These are phyloP conservation scores for Aptenodytes patagonicus DNA, from an alignment of 2,113 vertebrate species.

Conservation along the genomic window DNA sequence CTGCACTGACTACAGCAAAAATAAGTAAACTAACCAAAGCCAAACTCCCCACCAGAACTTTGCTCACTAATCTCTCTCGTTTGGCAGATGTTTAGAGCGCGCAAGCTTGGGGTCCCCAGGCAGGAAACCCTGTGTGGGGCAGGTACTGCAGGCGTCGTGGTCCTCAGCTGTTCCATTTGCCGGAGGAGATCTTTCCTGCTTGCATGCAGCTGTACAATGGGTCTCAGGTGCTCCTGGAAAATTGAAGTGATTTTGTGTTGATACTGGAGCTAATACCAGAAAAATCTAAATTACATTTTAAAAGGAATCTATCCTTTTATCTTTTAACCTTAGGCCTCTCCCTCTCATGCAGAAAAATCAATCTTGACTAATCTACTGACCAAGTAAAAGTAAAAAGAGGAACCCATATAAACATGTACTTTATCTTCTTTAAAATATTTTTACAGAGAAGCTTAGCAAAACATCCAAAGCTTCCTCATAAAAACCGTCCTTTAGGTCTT, in stretches of 20 bases:
- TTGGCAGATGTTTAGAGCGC: neutral
- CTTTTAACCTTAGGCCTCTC: constrained; percentile 76
- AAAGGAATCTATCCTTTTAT: constrained; percentile 73
- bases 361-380: constrained; percentile 73
- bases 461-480: neutral
- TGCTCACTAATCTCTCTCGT: fast-evolving
- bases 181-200: neutral
- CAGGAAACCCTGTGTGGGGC: neutral
- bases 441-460: neutral
- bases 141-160: fast-evolving
- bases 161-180: neutral
- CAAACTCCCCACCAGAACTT: neutral
- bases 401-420: constrained; percentile 37
- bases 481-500: neutral
- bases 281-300: constrained; percentile 73
- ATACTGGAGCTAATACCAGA: constrained; percentile 57
- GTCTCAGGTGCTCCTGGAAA: constrained; percentile 59
- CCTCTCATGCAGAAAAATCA: constrained; percentile 76
- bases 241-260: constrained; percentile 58
- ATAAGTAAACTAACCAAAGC: neutral
- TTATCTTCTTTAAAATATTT: constrained; percentile 50
- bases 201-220: neutral
- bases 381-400: constrained; percentile 59
- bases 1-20: neutral
- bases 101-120: neutral